Conservation (phyloP, 1,140 invertebrate species). For the Pygmarrhopalites habei region DNA sequence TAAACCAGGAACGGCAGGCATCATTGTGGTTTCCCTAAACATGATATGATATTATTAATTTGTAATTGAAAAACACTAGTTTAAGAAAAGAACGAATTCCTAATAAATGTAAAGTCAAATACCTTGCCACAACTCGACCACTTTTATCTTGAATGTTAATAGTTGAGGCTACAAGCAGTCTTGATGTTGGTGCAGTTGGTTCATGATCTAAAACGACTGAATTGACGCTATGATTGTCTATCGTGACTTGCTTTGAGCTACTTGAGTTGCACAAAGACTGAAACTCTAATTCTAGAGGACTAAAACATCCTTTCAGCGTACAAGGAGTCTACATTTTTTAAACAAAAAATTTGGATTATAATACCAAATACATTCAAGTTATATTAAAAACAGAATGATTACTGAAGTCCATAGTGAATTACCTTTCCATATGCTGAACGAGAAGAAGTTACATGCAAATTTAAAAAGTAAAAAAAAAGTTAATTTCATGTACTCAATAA, state of each 20-base stretch:
- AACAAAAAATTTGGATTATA: too few species aligned
- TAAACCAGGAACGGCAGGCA: conserved; percentile 79
- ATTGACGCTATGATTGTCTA: conserved; percentile 75
- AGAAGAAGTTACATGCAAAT: too few species aligned
- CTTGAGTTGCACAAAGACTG: conserved; percentile 53
- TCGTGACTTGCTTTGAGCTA: conserved; percentile 49
- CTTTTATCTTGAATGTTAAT: conserved; percentile 27
- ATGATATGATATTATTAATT: too few species aligned
- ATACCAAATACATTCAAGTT: too few species aligned
- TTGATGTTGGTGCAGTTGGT: conserved; percentile 53
- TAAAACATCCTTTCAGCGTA: conserved; percentile 58
- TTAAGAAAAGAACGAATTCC: not conserved
- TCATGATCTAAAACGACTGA: conserved; percentile 72
- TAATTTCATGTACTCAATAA: too few species aligned
- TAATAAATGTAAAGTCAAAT: not conserved
- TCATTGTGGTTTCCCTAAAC: conserved; percentile 64
- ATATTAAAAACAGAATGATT: too few species aligned
- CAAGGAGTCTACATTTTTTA: conserved; percentile 42
- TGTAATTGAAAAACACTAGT: not conserved
- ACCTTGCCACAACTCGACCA: conserved; percentile 28
- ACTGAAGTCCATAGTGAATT: too few species aligned
- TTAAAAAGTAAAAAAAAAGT: too few species aligned
- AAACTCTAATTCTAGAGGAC: conserved; percentile 68
- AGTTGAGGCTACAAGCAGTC: conserved; percentile 28
- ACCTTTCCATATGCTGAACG: too few species aligned